phyloP scores from a whole-genome alignment of 2,113 vertebrate species.

The Alosa alosa region DNA sequence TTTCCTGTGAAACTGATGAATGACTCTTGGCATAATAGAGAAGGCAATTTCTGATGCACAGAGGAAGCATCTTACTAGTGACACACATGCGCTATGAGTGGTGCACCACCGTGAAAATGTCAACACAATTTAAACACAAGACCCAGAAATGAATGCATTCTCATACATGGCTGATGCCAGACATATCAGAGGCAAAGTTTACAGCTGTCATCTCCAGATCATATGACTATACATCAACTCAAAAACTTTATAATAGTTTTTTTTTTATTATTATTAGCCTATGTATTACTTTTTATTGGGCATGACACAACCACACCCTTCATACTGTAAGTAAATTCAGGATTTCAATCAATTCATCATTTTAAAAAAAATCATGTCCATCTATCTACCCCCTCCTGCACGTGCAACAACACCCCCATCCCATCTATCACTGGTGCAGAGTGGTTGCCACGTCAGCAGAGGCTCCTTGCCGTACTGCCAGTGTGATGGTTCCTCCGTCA shows the following conservation, averaged over 20 bases:
- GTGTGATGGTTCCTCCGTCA: neutral
- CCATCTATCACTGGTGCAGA: neutral
- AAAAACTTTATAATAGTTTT: neutral
- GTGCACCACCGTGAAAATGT: neutral
- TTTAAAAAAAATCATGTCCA: neutral
- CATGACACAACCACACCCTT: neutral
- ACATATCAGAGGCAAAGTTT: conserved; percentile 7
- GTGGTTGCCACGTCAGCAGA: neutral
- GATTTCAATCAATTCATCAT: neutral
- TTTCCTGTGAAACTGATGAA: conserved; percentile 31
- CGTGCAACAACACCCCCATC: neutral
- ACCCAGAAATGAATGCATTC: neutral
- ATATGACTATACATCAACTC: conserved; percentile 2
- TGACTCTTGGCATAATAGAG: conserved; percentile 16
- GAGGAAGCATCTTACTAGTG: neutral
- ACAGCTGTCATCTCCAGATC: neutral
- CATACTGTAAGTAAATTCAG: neutral
- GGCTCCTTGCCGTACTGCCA: neutral
- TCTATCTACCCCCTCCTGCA: neutral
- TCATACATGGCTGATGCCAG: neutral
- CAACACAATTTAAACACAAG: neutral
- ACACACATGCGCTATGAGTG: neutral
- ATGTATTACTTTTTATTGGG: neutral
- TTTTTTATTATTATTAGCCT: neutral
- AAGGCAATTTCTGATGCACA: neutral